Evolutionary conservation across 30 jellyfish, hydroid and myxozoan species (phyloP).

Genomic region (Catostylus mosaicus): DNA sequence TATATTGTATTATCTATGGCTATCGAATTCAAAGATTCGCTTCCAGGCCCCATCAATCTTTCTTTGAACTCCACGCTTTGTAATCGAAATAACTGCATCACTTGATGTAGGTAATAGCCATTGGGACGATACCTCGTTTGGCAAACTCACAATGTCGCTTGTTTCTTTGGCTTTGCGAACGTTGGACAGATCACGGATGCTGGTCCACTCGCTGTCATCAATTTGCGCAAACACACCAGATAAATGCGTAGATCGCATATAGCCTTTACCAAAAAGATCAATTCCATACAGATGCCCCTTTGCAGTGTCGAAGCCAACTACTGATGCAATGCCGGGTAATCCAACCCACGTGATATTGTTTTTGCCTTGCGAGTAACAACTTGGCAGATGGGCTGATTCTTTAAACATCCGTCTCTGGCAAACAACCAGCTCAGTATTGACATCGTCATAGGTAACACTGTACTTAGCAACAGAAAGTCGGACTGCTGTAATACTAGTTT

Average conservation of each 20-base stretch:
- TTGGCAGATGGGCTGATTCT: not conserved
- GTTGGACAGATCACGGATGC: slow-evolving; percentile 28
- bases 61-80: slow-evolving; percentile 24
- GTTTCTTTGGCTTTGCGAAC: slow-evolving; percentile 27
- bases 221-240: not conserved
- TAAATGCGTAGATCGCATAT: not conserved
- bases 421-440: not conserved
- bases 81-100: slow-evolving; percentile 25
- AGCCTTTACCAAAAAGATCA: slow-evolving; percentile 15
- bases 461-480: not conserved
- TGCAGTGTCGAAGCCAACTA: slow-evolving; percentile 15
- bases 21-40: not conserved
- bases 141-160: slow-evolving; percentile 6
- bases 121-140: not conserved
- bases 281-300: slow-evolving; percentile 4
- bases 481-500: not conserved
- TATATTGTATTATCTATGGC: too few relatives aligned
- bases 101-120: slow-evolving; percentile 50
- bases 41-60: slow-evolving; percentile 22
- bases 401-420: not conserved
- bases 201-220: slow-evolving; percentile 47
- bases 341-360: slow-evolving; percentile 14
- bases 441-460: slow-evolving; percentile 6
- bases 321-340: slow-evolving; percentile 6
- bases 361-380: slow-evolving; percentile 1